Percentiles rank a stretch among this genome's conserved stretches.
Evolutionary conservation across 1,140 invertebrate genomes (phyloP).

Genomic region (Steinernema khuongi): DNA sequence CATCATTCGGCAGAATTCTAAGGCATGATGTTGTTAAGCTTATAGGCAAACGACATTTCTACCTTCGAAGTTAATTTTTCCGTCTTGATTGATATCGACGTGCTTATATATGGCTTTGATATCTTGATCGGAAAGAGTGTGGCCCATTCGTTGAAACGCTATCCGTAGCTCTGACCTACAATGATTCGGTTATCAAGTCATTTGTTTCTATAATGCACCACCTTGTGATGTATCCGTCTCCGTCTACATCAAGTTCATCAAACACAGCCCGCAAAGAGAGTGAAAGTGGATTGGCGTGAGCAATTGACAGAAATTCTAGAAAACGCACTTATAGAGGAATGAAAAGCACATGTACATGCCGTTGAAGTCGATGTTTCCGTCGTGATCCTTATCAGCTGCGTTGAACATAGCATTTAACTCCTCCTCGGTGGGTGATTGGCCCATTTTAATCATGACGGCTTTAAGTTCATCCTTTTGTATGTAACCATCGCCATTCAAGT

Average conservation of each 20-base stretch:
- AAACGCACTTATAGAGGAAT: background rate
- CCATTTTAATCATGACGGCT: slow-evolving; percentile 58
- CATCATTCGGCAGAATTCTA: slow-evolving; percentile 57
- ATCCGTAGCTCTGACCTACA: slow-evolving; percentile 54
- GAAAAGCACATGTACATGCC: slow-evolving; percentile 26
- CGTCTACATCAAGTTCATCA: slow-evolving; percentile 58
- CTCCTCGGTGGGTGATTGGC: slow-evolving; percentile 58
- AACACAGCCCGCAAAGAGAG: slow-evolving; percentile 55
- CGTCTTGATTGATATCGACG: slow-evolving; percentile 56
- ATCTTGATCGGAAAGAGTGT: slow-evolving; percentile 51
- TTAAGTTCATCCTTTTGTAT: slow-evolving; percentile 56
- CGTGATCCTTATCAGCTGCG: slow-evolving; percentile 37
- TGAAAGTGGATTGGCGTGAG: slow-evolving; percentile 56
- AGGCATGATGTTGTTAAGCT: slow-evolving; percentile 26
- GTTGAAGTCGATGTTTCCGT: slow-evolving; percentile 43
- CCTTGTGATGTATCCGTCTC: slow-evolving; percentile 56
- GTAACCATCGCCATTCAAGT: slow-evolving; percentile 56
- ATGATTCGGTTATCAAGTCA: background rate
- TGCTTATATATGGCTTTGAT: slow-evolving; percentile 59
- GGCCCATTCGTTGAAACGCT: slow-evolving; percentile 58
- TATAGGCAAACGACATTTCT: background rate
- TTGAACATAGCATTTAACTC: slow-evolving; percentile 49
- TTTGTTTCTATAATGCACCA: background rate
- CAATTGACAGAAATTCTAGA: slow-evolving; percentile 56
- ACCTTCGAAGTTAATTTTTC: slow-evolving; percentile 58